Conservation (phyloP, 2,113 vertebrate genomes). For the Channa maculata region DNA sequence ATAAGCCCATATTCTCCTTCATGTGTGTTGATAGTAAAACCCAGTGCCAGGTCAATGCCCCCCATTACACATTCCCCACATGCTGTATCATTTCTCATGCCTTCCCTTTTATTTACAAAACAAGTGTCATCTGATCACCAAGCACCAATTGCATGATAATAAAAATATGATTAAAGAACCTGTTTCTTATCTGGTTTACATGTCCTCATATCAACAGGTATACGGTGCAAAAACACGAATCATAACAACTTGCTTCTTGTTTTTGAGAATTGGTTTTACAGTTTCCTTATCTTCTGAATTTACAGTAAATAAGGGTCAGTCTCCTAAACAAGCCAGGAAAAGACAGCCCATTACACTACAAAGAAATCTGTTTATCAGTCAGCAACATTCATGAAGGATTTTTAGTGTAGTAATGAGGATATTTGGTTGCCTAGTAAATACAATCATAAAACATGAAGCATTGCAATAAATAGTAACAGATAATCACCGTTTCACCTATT, state of each 20-base stretch:
- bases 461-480: constrained; percentile 20
- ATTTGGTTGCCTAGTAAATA: constrained; percentile 4
- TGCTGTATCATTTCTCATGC: not conserved
- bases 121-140: not conserved
- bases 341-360: too few species aligned
- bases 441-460: constrained; percentile 34
- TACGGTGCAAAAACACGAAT: not conserved
- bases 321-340: too few species aligned
- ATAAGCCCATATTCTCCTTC: constrained; percentile 3
- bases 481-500: constrained; percentile 10
- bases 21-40: constrained; percentile 49
- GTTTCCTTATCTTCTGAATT: too few species aligned
- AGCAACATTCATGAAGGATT: not conserved
- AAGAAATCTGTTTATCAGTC: not conserved
- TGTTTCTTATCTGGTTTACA: too few species aligned
- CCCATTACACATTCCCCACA: too few species aligned
- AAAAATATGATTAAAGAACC: constrained; percentile 10
- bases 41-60: constrained; percentile 22
- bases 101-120: constrained; percentile 26
- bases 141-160: not conserved
- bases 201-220: too few species aligned
- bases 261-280: too few species aligned
- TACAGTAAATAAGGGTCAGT: too few species aligned
- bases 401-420: not conserved
- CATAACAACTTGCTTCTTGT: too few species aligned